phyloP scores from a whole-genome alignment of 2,888 invertebrate genomes.

The Heteropelma amictum region DNA sequence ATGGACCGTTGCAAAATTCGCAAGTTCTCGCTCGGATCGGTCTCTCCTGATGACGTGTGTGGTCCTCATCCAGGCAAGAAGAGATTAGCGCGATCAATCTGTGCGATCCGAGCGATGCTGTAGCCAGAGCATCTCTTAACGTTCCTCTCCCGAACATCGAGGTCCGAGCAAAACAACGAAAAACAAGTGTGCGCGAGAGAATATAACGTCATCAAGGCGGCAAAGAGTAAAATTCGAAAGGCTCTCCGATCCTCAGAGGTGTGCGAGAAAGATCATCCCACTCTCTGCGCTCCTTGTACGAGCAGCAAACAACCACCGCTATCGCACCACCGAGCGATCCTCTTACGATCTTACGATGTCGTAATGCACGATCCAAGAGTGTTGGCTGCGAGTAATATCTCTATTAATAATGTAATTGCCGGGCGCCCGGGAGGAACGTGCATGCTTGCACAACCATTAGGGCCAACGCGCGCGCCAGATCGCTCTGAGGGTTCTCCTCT shows the following conservation, averaged over 20 bases:
- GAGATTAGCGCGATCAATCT: slow-evolving; percentile 71
- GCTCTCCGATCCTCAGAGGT: slow-evolving; percentile 53
- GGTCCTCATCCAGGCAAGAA: slow-evolving; percentile 64
- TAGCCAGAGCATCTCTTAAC: slow-evolving; percentile 44
- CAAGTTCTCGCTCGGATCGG: neutral
- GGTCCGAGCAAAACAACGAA: neutral
- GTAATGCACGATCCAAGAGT: slow-evolving; percentile 65
- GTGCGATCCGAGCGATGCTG: slow-evolving; percentile 39
- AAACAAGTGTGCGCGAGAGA: slow-evolving; percentile 14
- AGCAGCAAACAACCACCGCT: slow-evolving; percentile 28
- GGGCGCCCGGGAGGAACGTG: slow-evolving; percentile 67
- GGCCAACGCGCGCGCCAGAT: slow-evolving; percentile 50
- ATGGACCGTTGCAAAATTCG: neutral
- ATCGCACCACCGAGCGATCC: slow-evolving; percentile 37
- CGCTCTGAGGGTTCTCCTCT: slow-evolving; percentile 42
- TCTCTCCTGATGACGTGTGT: slow-evolving; percentile 57
- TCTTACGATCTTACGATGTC: slow-evolving; percentile 67
- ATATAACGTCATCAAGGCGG: slow-evolving; percentile 11
- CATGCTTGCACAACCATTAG: slow-evolving; percentile 66
- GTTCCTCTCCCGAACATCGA: slow-evolving; percentile 30
- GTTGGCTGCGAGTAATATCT: slow-evolving; percentile 71
- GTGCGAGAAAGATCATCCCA: slow-evolving; percentile 42
- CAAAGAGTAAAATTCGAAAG: slow-evolving; percentile 34
- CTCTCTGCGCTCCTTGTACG: neutral
- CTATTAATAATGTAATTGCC: slow-evolving; percentile 76